Conservation (phyloP, 2,888 invertebrate genomes). For the Drosophila nr. fundita region DNA sequence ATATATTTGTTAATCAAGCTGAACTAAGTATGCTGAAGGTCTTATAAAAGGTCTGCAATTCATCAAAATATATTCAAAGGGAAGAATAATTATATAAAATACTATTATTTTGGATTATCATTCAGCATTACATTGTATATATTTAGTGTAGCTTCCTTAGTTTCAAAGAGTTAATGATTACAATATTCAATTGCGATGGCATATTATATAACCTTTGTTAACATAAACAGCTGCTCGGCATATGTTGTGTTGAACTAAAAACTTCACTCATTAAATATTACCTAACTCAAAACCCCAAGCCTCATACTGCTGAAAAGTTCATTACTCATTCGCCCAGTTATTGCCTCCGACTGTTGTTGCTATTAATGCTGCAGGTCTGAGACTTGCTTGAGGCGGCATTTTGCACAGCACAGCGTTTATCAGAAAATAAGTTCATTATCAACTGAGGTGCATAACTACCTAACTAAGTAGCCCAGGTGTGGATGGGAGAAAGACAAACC, state of each 20-base stretch:
- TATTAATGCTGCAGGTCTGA: slow-evolving; percentile 11
- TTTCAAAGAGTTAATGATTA: slow-evolving; percentile 32
- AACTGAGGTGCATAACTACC: slow-evolving; percentile 51
- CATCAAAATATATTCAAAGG: slow-evolving; percentile 11
- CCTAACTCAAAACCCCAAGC: slow-evolving; percentile 36
- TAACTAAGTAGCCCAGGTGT: slow-evolving; percentile 57
- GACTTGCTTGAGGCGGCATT: slow-evolving; percentile 36
- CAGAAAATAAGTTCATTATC: slow-evolving; percentile 74
- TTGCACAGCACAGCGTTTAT: slow-evolving; percentile 48
- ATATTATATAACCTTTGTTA: slow-evolving; percentile 48
- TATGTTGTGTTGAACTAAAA: slow-evolving; percentile 43
- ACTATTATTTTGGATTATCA: slow-evolving; percentile 23
- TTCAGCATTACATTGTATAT: slow-evolving; percentile 10
- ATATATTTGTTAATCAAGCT: slow-evolving; percentile 4
- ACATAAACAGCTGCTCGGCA: slow-evolving; percentile 32
- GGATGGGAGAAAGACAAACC: slow-evolving; percentile 11
- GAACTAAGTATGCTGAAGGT: slow-evolving; percentile 21
- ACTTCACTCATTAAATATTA: slow-evolving; percentile 43
- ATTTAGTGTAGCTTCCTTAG: not conserved
- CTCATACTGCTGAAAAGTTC: slow-evolving; percentile 32
- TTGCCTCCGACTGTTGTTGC: slow-evolving; percentile 2
- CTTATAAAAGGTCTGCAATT: slow-evolving; percentile 10
- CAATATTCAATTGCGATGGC: slow-evolving; percentile 49
- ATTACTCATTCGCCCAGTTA: slow-evolving; percentile 57
- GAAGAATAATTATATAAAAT: slow-evolving; percentile 15